Conservation (phyloP, 2,797 vertebrate species). For the Semaprochilodus insignis region DNA sequence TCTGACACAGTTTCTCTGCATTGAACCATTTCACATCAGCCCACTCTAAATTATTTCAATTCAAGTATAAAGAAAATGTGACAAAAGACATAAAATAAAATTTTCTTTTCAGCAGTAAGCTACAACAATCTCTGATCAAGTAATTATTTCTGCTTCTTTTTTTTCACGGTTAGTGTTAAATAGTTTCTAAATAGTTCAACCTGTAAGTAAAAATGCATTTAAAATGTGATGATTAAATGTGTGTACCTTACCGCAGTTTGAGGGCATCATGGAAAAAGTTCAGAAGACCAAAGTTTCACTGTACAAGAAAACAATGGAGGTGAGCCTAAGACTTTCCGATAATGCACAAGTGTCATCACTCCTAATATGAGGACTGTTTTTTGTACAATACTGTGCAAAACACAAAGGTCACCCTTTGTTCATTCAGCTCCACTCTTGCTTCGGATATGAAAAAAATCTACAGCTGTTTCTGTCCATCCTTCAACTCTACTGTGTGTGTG, state of each 20-base stretch:
- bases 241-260: constrained; percentile 77
- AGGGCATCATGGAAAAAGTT: constrained; percentile 87
- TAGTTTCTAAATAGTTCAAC: neutral
- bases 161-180: neutral
- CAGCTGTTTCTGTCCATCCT: no score
- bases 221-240: neutral
- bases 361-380: neutral
- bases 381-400: no score
- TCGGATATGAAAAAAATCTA: no score
- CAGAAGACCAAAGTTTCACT: constrained; percentile 92
- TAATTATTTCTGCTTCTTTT: neutral
- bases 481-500: no score
- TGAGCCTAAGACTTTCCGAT: constrained; percentile 67
- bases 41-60: neutral
- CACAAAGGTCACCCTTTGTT: no score
- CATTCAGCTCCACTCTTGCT: no score
- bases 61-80: no score
- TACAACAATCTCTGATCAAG: neutral
- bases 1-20: no score
- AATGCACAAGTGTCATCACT: neutral
- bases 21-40: no score
- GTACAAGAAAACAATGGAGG: constrained; percentile 92
- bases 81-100: no score
- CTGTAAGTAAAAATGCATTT: neutral
- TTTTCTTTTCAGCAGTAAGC: no score